Conservation (phyloP, 2,888 invertebrate genomes). For the Tetragonisca angustula region DNA sequence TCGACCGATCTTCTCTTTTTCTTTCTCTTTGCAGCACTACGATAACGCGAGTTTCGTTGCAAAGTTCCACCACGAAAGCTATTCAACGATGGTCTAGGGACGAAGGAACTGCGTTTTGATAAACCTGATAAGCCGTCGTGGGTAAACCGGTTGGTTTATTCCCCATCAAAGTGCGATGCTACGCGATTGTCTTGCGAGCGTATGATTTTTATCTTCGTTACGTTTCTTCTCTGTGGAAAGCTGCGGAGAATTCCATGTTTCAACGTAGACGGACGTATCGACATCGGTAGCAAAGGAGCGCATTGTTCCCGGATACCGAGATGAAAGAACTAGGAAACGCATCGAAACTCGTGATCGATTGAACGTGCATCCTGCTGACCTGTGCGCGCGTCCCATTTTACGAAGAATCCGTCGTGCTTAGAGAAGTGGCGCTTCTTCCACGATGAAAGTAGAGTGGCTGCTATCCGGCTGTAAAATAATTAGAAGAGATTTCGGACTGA, state of each 20-base stretch:
- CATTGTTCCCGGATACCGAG: not conserved
- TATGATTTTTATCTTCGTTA: not conserved
- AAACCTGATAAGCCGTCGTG: not conserved
- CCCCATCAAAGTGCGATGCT: not conserved
- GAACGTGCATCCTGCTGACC: not conserved
- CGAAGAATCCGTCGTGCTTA: not conserved
- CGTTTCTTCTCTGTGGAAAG: not conserved
- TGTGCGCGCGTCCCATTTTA: not conserved
- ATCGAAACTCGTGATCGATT: not conserved
- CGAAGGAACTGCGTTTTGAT: not conserved
- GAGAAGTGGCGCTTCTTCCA: not conserved
- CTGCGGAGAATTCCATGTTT: not conserved
- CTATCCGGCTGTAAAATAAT: conserved; percentile 13
- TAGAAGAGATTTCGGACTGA: not conserved
- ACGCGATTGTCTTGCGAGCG: not conserved
- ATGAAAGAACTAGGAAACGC: conserved; percentile 3
- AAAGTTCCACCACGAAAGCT: not conserved
- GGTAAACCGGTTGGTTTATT: not conserved
- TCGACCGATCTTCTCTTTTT: not conserved
- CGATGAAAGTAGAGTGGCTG: not conserved
- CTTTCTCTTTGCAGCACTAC: not conserved
- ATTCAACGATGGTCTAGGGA: not conserved
- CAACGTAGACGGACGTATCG: not conserved
- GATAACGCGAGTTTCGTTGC: conserved; percentile 7
- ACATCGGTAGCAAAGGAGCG: not conserved